A percentile compares a stretch with the other conserved stretches of the same genome.
These are phyloP conservation scores for Pipistrellus kuhlii DNA, from an alignment of 2,797 vertebrate species.

Conservation along the genomic window DNA sequence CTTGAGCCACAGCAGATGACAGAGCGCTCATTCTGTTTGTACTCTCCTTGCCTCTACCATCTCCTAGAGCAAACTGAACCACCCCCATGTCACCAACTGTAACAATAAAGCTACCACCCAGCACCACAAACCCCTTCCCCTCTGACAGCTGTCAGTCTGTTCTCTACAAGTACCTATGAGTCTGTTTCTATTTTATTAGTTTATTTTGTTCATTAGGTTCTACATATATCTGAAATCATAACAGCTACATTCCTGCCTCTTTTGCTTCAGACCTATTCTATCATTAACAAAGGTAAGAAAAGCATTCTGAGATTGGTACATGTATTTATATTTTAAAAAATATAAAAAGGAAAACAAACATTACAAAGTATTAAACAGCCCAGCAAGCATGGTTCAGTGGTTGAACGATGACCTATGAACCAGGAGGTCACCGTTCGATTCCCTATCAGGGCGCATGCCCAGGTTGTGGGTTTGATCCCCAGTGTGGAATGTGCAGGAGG, in stretches of 20 bases:
- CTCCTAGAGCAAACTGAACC: background rate
- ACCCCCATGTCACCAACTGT: background rate
- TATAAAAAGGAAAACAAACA: slow-evolving; percentile 33
- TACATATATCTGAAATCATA: background rate
- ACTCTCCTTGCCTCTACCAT: background rate
- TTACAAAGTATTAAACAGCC: slow-evolving; percentile 15
- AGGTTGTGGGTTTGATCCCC: no score
- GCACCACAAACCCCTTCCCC: background rate
- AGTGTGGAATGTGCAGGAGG: no score
- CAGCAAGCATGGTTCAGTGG: no score
- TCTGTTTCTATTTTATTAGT: background rate
- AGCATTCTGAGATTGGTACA: background rate
- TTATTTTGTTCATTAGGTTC: background rate
- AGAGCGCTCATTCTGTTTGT: background rate
- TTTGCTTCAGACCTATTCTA: slow-evolving; percentile 16
- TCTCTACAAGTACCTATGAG: background rate
- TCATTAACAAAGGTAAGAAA: slow-evolving; percentile 21
- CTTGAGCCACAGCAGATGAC: background rate
- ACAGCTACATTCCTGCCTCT: background rate
- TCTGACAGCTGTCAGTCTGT: background rate
- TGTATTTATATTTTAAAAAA: slow-evolving; percentile 11
- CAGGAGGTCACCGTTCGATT: no score
- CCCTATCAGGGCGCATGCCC: no score
- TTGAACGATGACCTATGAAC: no score
- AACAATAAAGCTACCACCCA: background rate